Evolutionary conservation across 1,140 invertebrate genomes (phyloP).

Genomic region (Chlorops oryzae): DNA sequence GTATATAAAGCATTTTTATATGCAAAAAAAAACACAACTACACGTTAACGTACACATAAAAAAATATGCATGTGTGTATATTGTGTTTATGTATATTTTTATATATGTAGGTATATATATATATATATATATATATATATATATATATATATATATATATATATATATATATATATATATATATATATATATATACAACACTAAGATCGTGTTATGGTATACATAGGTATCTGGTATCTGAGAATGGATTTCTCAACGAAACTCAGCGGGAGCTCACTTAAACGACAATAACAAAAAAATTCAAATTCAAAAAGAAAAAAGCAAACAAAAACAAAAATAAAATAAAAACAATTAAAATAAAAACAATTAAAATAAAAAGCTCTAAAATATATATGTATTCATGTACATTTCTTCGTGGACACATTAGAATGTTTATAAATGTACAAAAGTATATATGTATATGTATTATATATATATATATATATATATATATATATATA

Average conservation of each 20-base stretch:
- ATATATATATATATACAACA: neutral
- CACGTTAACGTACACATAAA: too few species aligned
- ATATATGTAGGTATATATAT: constrained; percentile 1
- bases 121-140: constrained; percentile 1
- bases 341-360: too few species aligned
- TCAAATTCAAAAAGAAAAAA: neutral
- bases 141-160: neutral
- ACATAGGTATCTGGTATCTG: neutral
- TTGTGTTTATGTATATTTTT: neutral
- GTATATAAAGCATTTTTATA: too few species aligned
- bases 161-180: neutral
- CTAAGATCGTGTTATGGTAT: neutral
- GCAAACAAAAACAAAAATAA: too few species aligned
- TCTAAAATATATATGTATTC: too few species aligned
- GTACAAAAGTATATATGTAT: too few species aligned
- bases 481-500: neutral
- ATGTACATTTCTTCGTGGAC: too few species aligned
- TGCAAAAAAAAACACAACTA: too few species aligned
- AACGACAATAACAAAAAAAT: neutral
- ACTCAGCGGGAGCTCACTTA: constrained; percentile 1
- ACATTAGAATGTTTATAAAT: neutral
- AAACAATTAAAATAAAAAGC: too few species aligned
- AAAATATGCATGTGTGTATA: too few species aligned
- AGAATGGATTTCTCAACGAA: neutral
- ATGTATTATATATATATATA: neutral